Evolutionary conservation across 2,113 vertebrate genomes (phyloP).

Genomic region (Hippoglossus stenolepis): DNA sequence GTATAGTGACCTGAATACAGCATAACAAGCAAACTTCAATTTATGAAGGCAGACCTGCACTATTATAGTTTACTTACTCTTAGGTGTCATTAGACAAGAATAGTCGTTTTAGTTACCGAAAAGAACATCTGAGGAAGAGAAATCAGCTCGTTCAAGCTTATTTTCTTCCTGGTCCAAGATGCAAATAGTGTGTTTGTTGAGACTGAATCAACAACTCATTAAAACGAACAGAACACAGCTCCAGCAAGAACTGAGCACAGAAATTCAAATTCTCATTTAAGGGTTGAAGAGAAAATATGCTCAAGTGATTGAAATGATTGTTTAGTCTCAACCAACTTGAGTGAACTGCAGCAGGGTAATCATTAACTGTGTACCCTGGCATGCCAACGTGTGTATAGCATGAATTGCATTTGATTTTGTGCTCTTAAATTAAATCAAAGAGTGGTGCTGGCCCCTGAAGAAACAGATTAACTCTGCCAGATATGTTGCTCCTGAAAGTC

Average conservation of each 20-base stretch:
- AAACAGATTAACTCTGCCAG: not conserved
- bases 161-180: conserved; percentile 38
- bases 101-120: not conserved
- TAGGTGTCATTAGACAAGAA: no score
- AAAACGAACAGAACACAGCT: conserved; percentile 31
- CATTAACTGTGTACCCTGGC: conserved; percentile 21
- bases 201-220: conserved; percentile 45
- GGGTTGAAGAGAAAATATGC: not conserved
- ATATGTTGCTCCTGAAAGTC: not conserved
- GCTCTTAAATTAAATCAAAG: conserved; percentile 39
- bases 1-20: not conserved
- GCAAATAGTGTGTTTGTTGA: conserved; percentile 51
- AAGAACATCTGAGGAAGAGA: not conserved
- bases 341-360: conserved; percentile 26
- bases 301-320: conserved; percentile 41
- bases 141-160: not conserved
- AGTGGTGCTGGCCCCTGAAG: conserved; percentile 8
- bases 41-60: not conserved
- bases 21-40: not conserved
- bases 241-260: conserved; percentile 12
- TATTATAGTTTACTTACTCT: no score
- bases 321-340: conserved; percentile 6
- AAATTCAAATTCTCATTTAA: conserved; percentile 9
- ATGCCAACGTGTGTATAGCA: conserved; percentile 39
- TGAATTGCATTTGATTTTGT: conserved; percentile 54